These are phyloP conservation scores for Sarcophaga carnaria DNA, from an alignment of 2,888 invertebrate genomes.

Conservation along the genomic window DNA sequence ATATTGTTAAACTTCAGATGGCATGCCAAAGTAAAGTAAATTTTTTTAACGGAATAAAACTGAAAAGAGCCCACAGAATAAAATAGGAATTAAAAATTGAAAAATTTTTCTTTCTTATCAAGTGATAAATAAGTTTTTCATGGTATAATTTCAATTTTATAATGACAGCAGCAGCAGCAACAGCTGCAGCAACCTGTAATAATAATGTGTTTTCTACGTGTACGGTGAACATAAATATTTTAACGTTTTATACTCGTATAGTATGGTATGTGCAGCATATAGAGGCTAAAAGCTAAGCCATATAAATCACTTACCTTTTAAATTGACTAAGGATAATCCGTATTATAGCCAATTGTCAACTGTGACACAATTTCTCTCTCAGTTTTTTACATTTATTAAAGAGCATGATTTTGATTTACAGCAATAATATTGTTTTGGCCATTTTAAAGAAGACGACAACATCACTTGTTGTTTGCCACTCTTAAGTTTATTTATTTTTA, in stretches of 20 bases:
- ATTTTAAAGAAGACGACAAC: constrained; percentile 46
- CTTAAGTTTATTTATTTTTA: constrained; percentile 5
- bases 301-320: constrained; percentile 69
- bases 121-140: background rate
- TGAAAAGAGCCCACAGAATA: background rate
- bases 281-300: background rate
- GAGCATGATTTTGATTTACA: constrained; percentile 69
- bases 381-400: constrained; percentile 57
- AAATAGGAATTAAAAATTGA: background rate
- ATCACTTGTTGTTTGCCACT: constrained; percentile 38
- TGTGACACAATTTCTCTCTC: constrained; percentile 67
- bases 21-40: background rate
- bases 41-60: background rate
- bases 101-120: background rate
- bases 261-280: too few species aligned
- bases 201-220: background rate
- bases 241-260: too few species aligned
- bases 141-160: background rate
- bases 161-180: background rate
- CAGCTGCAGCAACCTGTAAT: background rate
- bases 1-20: background rate
- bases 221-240: background rate
- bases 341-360: constrained; percentile 72
- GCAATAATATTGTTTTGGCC: constrained; percentile 46
- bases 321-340: constrained; percentile 70